These are phyloP conservation scores for Acanthosepion pharaonis DNA, from an alignment of 2,888 invertebrate genomes.

Conservation along the genomic window DNA sequence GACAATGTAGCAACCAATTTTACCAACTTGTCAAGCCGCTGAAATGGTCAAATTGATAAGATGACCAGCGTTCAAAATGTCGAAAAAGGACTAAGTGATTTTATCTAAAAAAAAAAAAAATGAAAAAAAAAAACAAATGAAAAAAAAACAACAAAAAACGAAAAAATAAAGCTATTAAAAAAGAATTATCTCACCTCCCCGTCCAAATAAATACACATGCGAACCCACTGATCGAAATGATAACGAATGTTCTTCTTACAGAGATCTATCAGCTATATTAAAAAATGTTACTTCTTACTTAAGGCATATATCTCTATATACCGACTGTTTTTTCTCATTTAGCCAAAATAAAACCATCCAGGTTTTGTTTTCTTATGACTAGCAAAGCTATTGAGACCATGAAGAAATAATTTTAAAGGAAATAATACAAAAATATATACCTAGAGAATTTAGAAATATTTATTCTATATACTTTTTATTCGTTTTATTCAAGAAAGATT, in stretches of 20 bases:
- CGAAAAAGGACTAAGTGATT: not conserved
- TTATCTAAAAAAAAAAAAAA: not conserved
- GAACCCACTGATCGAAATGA: not conserved
- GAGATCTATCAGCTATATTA: not conserved
- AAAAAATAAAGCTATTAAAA: not conserved
- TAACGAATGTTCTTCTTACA: too few species aligned
- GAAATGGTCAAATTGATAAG: not conserved
- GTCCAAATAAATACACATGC: not conserved
- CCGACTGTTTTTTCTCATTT: too few species aligned
- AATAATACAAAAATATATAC: too few species aligned
- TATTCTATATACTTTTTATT: too few species aligned
- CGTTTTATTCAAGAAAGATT: not conserved
- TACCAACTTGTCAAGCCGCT: slow-evolving; percentile 2
- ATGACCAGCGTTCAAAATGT: not conserved
- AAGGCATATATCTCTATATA: too few species aligned
- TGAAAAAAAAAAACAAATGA: not conserved
- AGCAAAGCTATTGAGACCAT: too few species aligned
- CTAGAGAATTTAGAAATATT: too few species aligned
- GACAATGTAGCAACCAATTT: slow-evolving; percentile 23
- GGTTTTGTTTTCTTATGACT: too few species aligned
- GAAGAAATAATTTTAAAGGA: too few species aligned
- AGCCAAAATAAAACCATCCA: too few species aligned
- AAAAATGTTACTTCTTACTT: not conserved
- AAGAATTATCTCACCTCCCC: not conserved
- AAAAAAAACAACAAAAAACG: not conserved